A percentile compares a stretch with the other conserved stretches of the same genome.
These are phyloP conservation scores for Dasypus novemcinctus DNA, from an alignment of 2,113 vertebrate genomes.

Conservation along the genomic window DNA sequence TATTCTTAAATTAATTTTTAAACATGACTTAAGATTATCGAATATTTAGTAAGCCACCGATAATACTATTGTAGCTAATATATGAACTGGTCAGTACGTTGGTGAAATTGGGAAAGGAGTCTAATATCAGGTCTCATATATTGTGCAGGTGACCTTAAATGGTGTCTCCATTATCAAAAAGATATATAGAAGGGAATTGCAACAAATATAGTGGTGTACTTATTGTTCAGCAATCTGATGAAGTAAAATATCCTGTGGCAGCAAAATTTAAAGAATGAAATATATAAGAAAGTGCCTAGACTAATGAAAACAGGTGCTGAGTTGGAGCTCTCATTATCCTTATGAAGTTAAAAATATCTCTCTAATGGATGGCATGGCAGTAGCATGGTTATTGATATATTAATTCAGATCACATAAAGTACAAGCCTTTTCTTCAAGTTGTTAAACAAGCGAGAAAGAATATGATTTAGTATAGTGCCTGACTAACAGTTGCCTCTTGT, in stretches of 20 bases:
- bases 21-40: background rate
- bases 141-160: background rate
- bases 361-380: background rate
- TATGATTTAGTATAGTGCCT: conserved; percentile 3
- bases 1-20: background rate
- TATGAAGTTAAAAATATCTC: background rate
- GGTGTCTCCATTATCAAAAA: conserved; percentile 20
- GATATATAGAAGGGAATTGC: background rate
- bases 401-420: background rate
- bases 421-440: background rate
- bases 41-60: background rate
- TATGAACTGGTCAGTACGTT: background rate
- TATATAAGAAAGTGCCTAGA: background rate
- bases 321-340: background rate
- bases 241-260: background rate
- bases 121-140: background rate
- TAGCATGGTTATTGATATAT: background rate
- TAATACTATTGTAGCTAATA: background rate
- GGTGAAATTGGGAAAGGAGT: background rate
- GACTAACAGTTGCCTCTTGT: background rate
- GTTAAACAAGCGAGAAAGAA: conserved; percentile 3
- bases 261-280: conserved; percentile 27
- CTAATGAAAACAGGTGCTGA: background rate
- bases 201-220: background rate
- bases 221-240: conserved; percentile 9